Conservation (phyloP, 2,113 vertebrate species). For the Caranx melampygus region DNA sequence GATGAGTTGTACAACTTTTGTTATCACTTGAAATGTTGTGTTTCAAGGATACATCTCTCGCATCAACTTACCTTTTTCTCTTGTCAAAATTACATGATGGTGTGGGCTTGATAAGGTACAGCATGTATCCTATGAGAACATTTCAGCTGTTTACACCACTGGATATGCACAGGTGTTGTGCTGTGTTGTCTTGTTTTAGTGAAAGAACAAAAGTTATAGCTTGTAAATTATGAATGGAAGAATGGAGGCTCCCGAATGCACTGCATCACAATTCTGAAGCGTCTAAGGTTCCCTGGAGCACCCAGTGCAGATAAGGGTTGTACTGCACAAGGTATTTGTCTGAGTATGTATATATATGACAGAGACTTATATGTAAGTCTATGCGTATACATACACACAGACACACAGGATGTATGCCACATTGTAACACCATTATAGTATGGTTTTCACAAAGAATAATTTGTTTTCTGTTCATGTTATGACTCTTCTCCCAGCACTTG, state of each 20-base stretch:
- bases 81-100: conserved; percentile 2
- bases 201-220: conserved; percentile 27
- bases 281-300: conserved; percentile 14
- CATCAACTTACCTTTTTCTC: conserved; percentile 12
- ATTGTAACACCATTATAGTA: neutral
- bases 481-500: conserved; percentile 25
- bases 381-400: neutral
- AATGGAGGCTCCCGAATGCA: conserved; percentile 19
- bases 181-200: conserved; percentile 33
- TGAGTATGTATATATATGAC: conserved; percentile 5
- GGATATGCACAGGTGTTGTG: neutral
- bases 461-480: conserved; percentile 28
- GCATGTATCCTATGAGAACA: neutral
- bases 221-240: conserved; percentile 66
- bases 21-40: conserved; percentile 9
- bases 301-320: neutral
- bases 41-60: neutral
- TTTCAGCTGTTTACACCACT: conserved; percentile 3
- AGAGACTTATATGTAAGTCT: neutral
- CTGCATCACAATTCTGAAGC: conserved; percentile 49
- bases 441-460: conserved; percentile 11
- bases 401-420: neutral
- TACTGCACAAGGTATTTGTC: too few species aligned
- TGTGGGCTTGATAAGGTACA: neutral
- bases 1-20: conserved; percentile 16